Evolutionary conservation across 2,113 vertebrate genomes (phyloP).

Genomic region (Sus scrofa): T2T-Sscrofa CM000823.6:55412001-55412500

Average conservation of each 20-base stretch:
- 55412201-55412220: not conserved
- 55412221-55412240: not conserved
- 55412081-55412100: not conserved
- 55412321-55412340: not conserved
- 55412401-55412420: not conserved
- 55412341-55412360: not conserved
- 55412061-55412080: not conserved
- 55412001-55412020: not conserved
- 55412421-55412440: not conserved
- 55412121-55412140: not conserved
- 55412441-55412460: not conserved
- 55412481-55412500: no score
- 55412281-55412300: no score
- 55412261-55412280: fast-evolving
- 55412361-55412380: not conserved
- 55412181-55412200: not conserved
- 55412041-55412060: not conserved
- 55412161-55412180: not conserved
- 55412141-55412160: not conserved
- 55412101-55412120: not conserved
- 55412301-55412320: no score
- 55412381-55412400: not conserved
- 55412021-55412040: not conserved
- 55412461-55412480: not conserved
- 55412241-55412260: not conserved